Percentiles rank a stretch among this genome's conserved stretches.
These are phyloP conservation scores for Xanthorhoe designata DNA, from an alignment of 2,888 invertebrate genomes.

Conservation along the genomic window DNA sequence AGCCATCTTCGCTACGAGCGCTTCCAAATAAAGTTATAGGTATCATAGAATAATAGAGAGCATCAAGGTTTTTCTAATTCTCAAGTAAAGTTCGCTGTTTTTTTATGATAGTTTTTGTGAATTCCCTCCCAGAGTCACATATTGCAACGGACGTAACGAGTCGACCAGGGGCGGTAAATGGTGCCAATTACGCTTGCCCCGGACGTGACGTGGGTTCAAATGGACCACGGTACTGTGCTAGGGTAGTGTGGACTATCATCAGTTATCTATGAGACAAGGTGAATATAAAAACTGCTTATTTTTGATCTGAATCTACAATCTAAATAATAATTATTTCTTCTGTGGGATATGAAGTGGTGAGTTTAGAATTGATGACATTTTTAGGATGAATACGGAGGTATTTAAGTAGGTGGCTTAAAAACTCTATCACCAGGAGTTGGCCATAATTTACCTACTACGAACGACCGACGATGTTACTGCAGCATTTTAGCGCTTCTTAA, in stretches of 20 bases:
- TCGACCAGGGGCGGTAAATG: constrained; percentile 74
- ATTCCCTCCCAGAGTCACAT: constrained; percentile 27
- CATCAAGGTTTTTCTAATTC: background rate
- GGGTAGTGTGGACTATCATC: constrained; percentile 56
- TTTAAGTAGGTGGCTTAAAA: no score
- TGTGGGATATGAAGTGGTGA: no score
- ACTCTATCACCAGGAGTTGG: no score
- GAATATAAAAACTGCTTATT: background rate
- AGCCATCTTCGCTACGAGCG: no score
- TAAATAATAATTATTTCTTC: no score
- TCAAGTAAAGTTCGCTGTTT: background rate
- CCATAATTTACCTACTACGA: no score
- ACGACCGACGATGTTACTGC: no score
- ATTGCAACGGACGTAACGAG: constrained; percentile 47
- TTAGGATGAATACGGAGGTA: no score
- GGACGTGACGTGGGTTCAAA: constrained; percentile 77
- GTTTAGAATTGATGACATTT: no score
- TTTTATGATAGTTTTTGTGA: constrained; percentile 30
- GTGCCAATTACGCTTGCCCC: constrained; percentile 81
- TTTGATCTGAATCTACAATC: no score
- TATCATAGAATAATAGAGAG: no score
- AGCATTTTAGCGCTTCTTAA: constrained; percentile 28
- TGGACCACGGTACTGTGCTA: constrained; percentile 50
- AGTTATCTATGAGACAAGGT: background rate
- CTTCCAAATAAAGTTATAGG: no score